These are phyloP conservation scores for Poeciliopsis turneri DNA, from an alignment of 2,797 vertebrate species.

Conservation along the genomic window DNA sequence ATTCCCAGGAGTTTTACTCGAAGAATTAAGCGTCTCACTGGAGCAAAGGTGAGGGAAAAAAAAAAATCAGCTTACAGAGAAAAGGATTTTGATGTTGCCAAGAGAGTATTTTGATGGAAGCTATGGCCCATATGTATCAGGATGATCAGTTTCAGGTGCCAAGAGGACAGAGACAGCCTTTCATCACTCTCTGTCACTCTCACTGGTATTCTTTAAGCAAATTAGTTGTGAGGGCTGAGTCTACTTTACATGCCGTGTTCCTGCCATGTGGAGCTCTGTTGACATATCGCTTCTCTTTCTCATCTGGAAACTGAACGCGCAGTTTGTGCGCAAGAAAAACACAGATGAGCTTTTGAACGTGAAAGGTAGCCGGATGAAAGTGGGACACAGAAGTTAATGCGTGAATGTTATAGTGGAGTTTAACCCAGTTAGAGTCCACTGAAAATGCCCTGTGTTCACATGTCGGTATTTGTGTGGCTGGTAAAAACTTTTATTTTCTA, in stretches of 20 bases:
- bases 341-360: background rate
- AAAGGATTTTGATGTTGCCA: background rate
- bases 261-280: slow-evolving; percentile 13
- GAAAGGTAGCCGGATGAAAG: background rate
- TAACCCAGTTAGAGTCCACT: slow-evolving; percentile 18
- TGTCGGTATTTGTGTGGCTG: background rate
- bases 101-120: background rate
- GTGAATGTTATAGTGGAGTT: background rate
- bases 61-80: background rate
- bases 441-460: slow-evolving; percentile 10
- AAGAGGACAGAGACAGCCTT: slow-evolving; percentile 32
- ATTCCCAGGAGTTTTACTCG: background rate
- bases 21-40: background rate
- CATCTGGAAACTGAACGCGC: background rate
- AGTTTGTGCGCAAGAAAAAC: background rate
- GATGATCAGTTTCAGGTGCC: background rate
- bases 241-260: slow-evolving; percentile 51
- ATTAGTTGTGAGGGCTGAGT: slow-evolving; percentile 40
- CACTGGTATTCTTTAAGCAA: slow-evolving; percentile 51
- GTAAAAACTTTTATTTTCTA: background rate
- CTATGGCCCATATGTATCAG: no score
- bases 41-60: slow-evolving; percentile 39
- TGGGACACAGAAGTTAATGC: background rate
- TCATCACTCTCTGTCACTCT: slow-evolving; percentile 29
- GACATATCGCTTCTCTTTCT: background rate